These are phyloP conservation scores for Rhingia campestris DNA, from an alignment of 2,888 invertebrate species.

Conservation along the genomic window DNA sequence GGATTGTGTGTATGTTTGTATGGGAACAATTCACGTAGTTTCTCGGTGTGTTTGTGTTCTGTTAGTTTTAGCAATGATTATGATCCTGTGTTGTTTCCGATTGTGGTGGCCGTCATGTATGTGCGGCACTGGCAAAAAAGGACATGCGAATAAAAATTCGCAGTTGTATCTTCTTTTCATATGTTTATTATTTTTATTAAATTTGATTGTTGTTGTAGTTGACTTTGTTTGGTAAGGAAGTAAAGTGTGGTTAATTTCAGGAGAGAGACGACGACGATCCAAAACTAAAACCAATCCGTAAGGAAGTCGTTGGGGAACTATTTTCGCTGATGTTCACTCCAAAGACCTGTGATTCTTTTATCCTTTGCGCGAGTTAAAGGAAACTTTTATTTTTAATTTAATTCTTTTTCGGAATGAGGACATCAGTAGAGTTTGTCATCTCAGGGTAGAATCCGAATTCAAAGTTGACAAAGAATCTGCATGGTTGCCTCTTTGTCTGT, in stretches of 20 bases:
- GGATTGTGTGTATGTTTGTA: constrained; percentile 49
- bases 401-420: constrained; percentile 45
- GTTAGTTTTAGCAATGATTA: constrained; percentile 70
- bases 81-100: constrained; percentile 64
- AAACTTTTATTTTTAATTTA: constrained; percentile 2
- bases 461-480: background rate
- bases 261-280: constrained; percentile 4
- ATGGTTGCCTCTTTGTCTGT: constrained; percentile 31
- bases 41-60: constrained; percentile 45
- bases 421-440: constrained; percentile 39
- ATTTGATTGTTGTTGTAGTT: too few relatives aligned
- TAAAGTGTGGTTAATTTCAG: constrained; percentile 1
- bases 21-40: constrained; percentile 50
- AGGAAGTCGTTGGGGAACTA: constrained; percentile 46
- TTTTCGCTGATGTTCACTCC: constrained; percentile 13
- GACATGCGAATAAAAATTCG: constrained; percentile 64
- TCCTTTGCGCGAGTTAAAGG: constrained; percentile 7
- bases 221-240: background rate
- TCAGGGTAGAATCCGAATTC: constrained; percentile 24
- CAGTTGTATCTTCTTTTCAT: constrained; percentile 44
- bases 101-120: constrained; percentile 41
- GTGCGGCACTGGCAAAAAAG: constrained; percentile 30
- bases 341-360: constrained; percentile 39
- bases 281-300: constrained; percentile 38
- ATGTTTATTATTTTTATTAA: constrained; percentile 3